Evolutionary conservation across 2,113 vertebrate species (phyloP), one percentile per base, ranked within the genome.

Genomic region (Catharus minimus): DNA sequence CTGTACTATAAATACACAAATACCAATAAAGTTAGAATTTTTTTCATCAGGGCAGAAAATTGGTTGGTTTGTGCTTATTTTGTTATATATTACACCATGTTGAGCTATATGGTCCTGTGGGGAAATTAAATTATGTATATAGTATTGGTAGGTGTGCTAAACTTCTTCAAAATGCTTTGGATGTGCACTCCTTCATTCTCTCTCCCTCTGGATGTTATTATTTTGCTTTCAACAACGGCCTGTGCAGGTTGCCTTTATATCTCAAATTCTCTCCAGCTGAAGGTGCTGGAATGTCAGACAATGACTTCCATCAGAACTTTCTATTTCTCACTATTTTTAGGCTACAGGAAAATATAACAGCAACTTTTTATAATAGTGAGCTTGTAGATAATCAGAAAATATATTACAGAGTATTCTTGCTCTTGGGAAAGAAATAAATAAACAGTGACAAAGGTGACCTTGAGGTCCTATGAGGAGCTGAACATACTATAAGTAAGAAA

Each of bases 381-480:
- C n/a, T 82, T 81, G 65, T 38, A 90, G 89, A 92, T 89, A 95
- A 94, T 95, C 52, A 58, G 86, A 62, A 95, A 89, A 58, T 62
- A 50, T 47, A 57, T 39, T 91, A 84, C 47, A 83, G 43, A 83
- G 93, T 82, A 81, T 87, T 52, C 43, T 89, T 67, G 41, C 39
- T 72, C 44, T 79, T 33, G 4, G 13, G 20, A 81, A 92, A 41
- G 33, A 75, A 91, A 69, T 5, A 91, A 72, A 95, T 33, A 84
- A 60, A 82, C 41, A 83, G 52, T 55, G 73, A 82, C n/a, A 93
- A 76, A 61, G 73, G 49, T 66, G 86, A 83, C 81, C 72, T 95
- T 92, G 39, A 58, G 41, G 20, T 81, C 61, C 89, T 87, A 21
- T 44, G 39, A 88, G 23, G 27, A 90, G 83, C 21, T 36, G 46